Base-by-base conservation (phyloP, 1,140 invertebrate species). In the Microvelia longipes region DNA sequence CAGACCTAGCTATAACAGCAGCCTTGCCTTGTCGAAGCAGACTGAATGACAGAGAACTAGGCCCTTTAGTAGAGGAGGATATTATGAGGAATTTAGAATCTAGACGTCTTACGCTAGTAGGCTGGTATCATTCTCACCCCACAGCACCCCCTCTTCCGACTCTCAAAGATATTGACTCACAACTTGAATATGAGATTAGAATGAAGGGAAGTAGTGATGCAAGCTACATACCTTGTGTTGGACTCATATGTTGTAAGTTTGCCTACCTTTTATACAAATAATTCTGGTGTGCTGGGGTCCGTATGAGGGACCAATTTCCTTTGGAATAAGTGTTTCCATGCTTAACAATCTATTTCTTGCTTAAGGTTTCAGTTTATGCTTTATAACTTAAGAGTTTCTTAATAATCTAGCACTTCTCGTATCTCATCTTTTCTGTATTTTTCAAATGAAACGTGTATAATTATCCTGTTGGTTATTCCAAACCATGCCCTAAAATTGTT, bases 121-220 rank as follows among this genome's bases (percentile, higher is more conserved):
- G 94, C 2, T 96, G 94, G 94, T 98, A 98, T 82, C 94, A 98
- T 78, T 95, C 92, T n/a, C 94, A 97, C 82, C 93, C 94, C 0
- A 85, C 88, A 62, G 89, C 91, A 71, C 86, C 90, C 72, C 90
- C 93, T 13, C 90, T 93, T 72, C 94, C 94, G 13, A 93, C 92
- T 24, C 80, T 96, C 0, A 83, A 91, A 64, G 95, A 98, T 79
- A 90, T 95, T 71, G 92, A 95, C 76, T 87, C 90, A 72, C 95
- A 98, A 78, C 81, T 97, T 69, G 93, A 96, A 75, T 96, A 96
- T 83, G 92, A 98, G 82, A 90, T 97, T 66, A 90, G 89, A 78
- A 92, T 97, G 90, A 91, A 94, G 75, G 94, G 94, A 0, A 85
- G 87, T 2, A 90, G 87, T 70, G 92, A 95, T 82, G 88, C 90